Evolutionary conservation across 2,797 vertebrate species (phyloP).

Genomic region (Brachyalestes nurse): DNA sequence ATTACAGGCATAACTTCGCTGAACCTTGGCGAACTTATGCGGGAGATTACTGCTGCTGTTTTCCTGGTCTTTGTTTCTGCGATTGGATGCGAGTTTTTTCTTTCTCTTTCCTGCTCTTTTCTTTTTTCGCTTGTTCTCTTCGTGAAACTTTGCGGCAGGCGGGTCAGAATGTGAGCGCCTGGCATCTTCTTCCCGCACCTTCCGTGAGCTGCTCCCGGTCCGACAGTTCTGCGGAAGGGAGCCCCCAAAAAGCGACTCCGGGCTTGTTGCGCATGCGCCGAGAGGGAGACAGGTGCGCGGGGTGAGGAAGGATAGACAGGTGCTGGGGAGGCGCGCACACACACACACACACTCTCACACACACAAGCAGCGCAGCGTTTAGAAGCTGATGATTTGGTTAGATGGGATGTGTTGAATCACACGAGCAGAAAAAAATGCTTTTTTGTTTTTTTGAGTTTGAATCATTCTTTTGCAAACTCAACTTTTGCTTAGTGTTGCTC

Average conservation of each 20-base stretch:
- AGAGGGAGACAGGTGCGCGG: slow-evolving; percentile 86
- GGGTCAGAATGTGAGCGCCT: not conserved
- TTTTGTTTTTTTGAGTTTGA: no score
- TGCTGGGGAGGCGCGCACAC: slow-evolving; percentile 78
- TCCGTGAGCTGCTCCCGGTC: slow-evolving; percentile 25
- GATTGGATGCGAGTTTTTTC: no score
- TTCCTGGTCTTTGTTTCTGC: not conserved
- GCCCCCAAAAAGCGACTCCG: not conserved
- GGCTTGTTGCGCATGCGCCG: slow-evolving; percentile 79
- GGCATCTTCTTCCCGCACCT: slow-evolving; percentile 20
- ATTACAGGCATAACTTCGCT: not conserved
- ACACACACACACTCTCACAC: not conserved
- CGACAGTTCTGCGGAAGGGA: slow-evolving; percentile 20
- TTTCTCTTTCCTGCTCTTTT: not conserved
- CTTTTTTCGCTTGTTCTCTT: not conserved
- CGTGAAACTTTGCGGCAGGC: not conserved
- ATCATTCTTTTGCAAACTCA: no score
- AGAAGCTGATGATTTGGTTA: not conserved
- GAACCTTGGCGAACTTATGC: not conserved
- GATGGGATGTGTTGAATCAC: not conserved
- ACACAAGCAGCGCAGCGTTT: not conserved
- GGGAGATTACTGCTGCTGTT: not conserved
- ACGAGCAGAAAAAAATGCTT: no score
- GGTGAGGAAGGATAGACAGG: slow-evolving; percentile 90
- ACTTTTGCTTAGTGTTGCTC: no score